Evolutionary conservation across 2,888 invertebrate genomes (phyloP).

Genomic region (Xanthorhoe designata): DNA sequence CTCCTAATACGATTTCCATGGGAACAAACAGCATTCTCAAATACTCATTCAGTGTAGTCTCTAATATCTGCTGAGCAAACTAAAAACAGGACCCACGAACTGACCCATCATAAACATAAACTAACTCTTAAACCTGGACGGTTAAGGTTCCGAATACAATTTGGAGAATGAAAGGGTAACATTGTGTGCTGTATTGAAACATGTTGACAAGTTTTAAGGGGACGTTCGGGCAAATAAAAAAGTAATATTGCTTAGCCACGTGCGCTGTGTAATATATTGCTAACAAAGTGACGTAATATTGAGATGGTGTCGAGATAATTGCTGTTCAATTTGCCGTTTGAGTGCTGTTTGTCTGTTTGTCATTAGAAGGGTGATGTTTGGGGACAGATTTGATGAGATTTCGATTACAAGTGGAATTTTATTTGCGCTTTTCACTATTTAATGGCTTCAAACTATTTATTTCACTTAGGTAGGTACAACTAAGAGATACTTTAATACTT

Average conservation of each 20-base stretch:
- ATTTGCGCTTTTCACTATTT: not conserved
- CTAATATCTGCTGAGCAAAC: slow-evolving; percentile 51
- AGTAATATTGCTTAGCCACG: slow-evolving; percentile 78
- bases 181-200: slow-evolving; percentile 57
- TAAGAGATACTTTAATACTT: too few species aligned
- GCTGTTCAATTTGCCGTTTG: slow-evolving; percentile 71
- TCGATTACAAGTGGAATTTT: not conserved
- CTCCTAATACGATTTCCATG: slow-evolving; percentile 47
- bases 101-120: slow-evolving; percentile 13
- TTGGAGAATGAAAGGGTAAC: slow-evolving; percentile 8
- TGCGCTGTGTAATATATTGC: slow-evolving; percentile 63
- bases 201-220: slow-evolving; percentile 81
- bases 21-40: slow-evolving; percentile 47
- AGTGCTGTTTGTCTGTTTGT: slow-evolving; percentile 42
- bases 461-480: too few species aligned
- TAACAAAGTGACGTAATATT: slow-evolving; percentile 63
- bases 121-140: not conserved
- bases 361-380: slow-evolving; percentile 28
- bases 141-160: slow-evolving; percentile 16
- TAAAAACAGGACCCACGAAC: slow-evolving; percentile 37
- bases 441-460: too few species aligned
- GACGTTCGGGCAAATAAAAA: slow-evolving; percentile 80
- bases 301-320: slow-evolving; percentile 80
- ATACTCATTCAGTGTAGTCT: slow-evolving; percentile 42
- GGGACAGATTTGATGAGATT: slow-evolving; percentile 23